Evolutionary conservation across 2,888 invertebrate genomes (phyloP).

Genomic region (Acrobasis suavella): DNA sequence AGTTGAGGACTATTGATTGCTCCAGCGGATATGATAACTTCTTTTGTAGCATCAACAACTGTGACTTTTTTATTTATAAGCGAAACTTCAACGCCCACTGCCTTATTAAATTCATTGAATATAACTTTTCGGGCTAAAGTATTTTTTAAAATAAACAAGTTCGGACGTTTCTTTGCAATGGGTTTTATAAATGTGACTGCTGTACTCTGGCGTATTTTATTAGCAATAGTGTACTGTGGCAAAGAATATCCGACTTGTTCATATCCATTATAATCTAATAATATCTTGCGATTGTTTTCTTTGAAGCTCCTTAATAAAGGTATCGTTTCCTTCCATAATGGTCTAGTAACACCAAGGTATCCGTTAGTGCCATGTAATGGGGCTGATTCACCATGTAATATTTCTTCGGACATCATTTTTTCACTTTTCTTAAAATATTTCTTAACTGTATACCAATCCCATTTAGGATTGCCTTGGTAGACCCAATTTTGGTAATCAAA

Average conservation of each 20-base stretch:
- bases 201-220: conserved; percentile 43
- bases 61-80: conserved; percentile 28
- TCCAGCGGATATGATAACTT: conserved; percentile 54
- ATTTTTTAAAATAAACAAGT: conserved; percentile 45
- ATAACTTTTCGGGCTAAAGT: conserved; percentile 44
- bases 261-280: conserved; percentile 42
- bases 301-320: conserved; percentile 46
- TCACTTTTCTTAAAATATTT: conserved; percentile 43
- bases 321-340: conserved; percentile 54
- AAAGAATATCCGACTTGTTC: conserved; percentile 41
- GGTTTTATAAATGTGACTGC: conserved; percentile 43
- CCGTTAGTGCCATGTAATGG: conserved; percentile 27
- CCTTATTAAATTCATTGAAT: conserved; percentile 36
- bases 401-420: not conserved
- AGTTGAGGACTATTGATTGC: conserved; percentile 51
- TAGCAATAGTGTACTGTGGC: conserved; percentile 35
- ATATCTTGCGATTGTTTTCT: conserved; percentile 43
- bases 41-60: conserved; percentile 39
- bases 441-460: conserved; percentile 44
- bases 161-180: conserved; percentile 35
- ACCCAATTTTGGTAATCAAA: conserved; percentile 86
- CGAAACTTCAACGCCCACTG: conserved; percentile 44
- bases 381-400: conserved; percentile 22
- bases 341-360: conserved; percentile 39
- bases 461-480: conserved; percentile 76